Conservation (phyloP, 2,888 invertebrate species). For the Nephrotoma flavescens region DNA sequence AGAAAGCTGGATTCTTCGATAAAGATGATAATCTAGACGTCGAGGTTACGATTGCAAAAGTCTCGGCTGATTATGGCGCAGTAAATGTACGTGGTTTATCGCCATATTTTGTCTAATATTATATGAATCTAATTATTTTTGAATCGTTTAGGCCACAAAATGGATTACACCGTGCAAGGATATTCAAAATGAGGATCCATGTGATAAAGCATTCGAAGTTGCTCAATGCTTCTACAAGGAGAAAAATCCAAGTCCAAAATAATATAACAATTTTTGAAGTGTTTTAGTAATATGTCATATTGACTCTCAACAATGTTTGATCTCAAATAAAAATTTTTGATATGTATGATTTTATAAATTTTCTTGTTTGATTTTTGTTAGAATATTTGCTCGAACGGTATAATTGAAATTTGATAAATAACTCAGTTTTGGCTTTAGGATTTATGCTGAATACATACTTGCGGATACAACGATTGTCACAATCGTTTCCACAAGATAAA, state of each 20-base stretch:
- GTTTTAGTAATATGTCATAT: no score
- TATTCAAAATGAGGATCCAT: neutral
- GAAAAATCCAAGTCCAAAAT: neutral
- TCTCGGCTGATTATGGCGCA: slow-evolving; percentile 4
- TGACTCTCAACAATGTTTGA: no score
- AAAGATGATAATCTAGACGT: slow-evolving; percentile 19
- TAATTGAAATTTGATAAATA: no score
- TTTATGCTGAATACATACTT: no score
- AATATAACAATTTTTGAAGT: no score
- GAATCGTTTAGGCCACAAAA: neutral
- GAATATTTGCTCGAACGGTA: no score
- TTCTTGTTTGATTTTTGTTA: no score
- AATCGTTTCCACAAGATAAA: no score
- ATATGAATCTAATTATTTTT: neutral
- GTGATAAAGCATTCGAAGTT: neutral
- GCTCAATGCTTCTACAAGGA: neutral
- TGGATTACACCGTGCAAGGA: neutral
- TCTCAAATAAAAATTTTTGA: no score
- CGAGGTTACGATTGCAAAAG: slow-evolving; percentile 9
- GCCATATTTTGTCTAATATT: neutral
- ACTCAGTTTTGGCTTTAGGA: no score
- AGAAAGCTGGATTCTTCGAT: slow-evolving; percentile 18
- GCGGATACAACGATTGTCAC: no score
- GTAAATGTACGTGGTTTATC: slow-evolving; percentile 1
- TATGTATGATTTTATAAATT: no score